Evolutionary conservation across 2,113 vertebrate species (phyloP), one percentile per base, ranked within the genome.

Genomic region (Plotosus lineatus): DNA sequence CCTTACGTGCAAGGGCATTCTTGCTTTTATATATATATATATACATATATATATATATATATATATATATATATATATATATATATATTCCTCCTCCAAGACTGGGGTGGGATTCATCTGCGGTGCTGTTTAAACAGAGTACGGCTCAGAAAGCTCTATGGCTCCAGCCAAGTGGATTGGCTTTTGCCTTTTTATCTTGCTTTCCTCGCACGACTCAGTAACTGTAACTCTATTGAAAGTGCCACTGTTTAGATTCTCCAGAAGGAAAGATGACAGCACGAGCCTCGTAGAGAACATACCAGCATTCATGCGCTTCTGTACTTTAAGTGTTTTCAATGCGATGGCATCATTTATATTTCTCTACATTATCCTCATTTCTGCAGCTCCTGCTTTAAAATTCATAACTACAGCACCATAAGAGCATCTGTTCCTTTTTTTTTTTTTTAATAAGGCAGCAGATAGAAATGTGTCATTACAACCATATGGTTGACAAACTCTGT

Each of bases 131-230:
- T n/a, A 33, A 76, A 61, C 31, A 77, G 21, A 74, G 78, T 36
- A n/a, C n/a, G 23, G 55, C 83, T 77, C 71, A 11, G 28, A 69
- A 19, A 68, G 80, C 46, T 81, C 73, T 82, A 21, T 15, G 31
- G 42, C 63, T 66, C 31, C 53, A 80, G 65, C 73, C 85, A 86
- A 89, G 86, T 83, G 84, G 79, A 86, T 88, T 87, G 48, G 68
- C 60, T 80, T 75, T 76, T 61, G 76, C 78, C 77, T 86, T 88
- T 82, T 88, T 85, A 84, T 89, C 88, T 88, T 88, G 88, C 87
- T 91, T 85, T 82, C 88, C 89, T 91, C 90, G 90, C 86, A 90
- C 84, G 83, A 85, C 79, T 71, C 79, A 79, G 78, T 81, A 66
- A 51, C 77, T 76, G 77, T 40, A 58, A 85, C 73, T 75, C 44